Evolutionary conservation across 2,797 vertebrate genomes (phyloP).

Genomic region (Melanotaenia pygmaea): DNA sequence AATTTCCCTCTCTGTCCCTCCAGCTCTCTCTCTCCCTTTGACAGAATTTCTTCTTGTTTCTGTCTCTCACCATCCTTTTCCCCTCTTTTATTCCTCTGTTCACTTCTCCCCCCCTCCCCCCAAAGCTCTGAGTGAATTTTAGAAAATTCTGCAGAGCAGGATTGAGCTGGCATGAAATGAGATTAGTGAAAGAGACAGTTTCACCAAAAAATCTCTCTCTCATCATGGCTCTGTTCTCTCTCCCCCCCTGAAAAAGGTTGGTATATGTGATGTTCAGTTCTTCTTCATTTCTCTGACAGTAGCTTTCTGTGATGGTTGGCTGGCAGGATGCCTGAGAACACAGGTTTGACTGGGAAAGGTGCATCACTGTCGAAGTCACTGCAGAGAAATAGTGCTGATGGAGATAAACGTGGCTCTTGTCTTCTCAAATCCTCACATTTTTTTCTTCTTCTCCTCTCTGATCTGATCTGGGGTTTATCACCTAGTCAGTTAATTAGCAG

Average conservation of each 20-base stretch:
- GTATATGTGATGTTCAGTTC: constrained; percentile 16
- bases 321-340: constrained; percentile 7
- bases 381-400: background rate
- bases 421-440: background rate
- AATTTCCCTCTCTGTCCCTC: constrained; percentile 49
- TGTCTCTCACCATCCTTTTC: constrained; percentile 2
- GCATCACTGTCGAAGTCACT: background rate
- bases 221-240: constrained; percentile 35
- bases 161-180: constrained; percentile 80
- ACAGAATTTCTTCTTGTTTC: constrained; percentile 6
- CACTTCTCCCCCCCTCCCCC: constrained; percentile 17
- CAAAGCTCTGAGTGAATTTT: constrained; percentile 60
- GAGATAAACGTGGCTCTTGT: background rate
- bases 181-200: constrained; percentile 81
- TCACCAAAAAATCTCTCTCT: constrained; percentile 56
- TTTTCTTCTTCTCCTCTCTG: background rate
- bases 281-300: constrained; percentile 20
- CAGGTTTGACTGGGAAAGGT: background rate
- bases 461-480: constrained; percentile 16
- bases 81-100: background rate
- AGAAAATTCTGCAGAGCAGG: constrained; percentile 67
- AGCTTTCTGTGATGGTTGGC: constrained; percentile 8
- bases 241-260: constrained; percentile 8
- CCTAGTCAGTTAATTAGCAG: constrained; percentile 28
- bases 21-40: constrained; percentile 1